phyloP scores from a whole-genome alignment of 2,797 vertebrate genomes.

The Buceros bicornis region DNA sequence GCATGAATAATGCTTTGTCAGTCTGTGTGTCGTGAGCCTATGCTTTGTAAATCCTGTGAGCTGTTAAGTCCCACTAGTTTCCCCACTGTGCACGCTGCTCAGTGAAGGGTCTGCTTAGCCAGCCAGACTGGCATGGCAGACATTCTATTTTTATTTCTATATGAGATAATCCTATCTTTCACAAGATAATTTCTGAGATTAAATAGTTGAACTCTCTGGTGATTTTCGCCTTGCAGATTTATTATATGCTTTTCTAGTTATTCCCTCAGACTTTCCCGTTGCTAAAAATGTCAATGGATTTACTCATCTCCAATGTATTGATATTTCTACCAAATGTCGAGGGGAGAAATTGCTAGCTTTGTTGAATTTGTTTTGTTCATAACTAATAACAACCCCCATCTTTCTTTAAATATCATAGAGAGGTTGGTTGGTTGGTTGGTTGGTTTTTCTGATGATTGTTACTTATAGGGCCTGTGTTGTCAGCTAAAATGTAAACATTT shows the following conservation, averaged over 20 bases:
- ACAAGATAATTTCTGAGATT: neutral
- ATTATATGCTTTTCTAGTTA: neutral
- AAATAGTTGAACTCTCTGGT: neutral
- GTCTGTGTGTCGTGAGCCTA: neutral
- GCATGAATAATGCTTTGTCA: neutral
- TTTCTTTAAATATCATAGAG: neutral
- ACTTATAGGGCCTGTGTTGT: neutral
- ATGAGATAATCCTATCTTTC: neutral
- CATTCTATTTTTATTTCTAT: neutral
- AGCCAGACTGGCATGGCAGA: neutral
- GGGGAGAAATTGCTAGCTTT: neutral
- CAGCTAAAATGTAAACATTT: neutral
- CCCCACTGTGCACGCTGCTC: neutral
- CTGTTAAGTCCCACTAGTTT: neutral
- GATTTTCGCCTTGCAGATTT: neutral
- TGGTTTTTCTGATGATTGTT: neutral
- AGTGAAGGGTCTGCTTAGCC: neutral
- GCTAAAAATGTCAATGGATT: neutral
- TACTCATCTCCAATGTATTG: neutral
- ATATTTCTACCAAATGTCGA: neutral
- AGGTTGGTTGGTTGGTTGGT: neutral
- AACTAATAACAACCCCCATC: neutral
- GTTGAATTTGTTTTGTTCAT: neutral
- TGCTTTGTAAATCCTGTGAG: neutral
- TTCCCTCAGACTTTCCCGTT: neutral